A percentile compares a stretch with the other conserved stretches of the same genome.
phyloP scores from a whole-genome alignment of 2,888 invertebrate genomes.

The Lamellibrachia satsuma region DNA sequence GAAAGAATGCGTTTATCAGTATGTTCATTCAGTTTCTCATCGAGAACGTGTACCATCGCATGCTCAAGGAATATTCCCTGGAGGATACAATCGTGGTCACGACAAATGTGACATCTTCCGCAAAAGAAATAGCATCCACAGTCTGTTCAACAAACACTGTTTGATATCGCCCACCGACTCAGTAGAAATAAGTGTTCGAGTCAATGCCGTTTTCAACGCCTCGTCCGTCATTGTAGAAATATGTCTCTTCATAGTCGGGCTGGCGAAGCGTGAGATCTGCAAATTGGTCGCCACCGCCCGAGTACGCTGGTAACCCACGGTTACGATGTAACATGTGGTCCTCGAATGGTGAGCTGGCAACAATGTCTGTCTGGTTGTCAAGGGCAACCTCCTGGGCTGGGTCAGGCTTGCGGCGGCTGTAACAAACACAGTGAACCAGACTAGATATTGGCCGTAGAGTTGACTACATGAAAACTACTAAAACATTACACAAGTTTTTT shows the following conservation, averaged over 20 bases:
- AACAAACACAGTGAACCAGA: not conserved
- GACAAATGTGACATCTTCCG: not conserved
- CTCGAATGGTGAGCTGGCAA: slow-evolving; percentile 26
- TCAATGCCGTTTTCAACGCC: slow-evolving; percentile 41
- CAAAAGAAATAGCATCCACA: not conserved
- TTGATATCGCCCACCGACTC: not conserved
- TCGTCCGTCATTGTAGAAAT: slow-evolving; percentile 34
- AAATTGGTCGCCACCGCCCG: slow-evolving; percentile 24
- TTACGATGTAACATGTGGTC: slow-evolving; percentile 37
- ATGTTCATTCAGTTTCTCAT: not conserved
- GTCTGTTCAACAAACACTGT: not conserved
- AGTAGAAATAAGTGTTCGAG: slow-evolving; percentile 40
- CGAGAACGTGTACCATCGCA: not conserved
- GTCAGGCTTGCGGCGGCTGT: slow-evolving; percentile 20
- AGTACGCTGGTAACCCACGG: slow-evolving; percentile 32
- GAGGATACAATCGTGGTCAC: not conserved
- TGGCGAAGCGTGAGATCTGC: slow-evolving; percentile 21
- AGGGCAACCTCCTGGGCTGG: not conserved
- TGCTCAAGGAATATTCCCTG: not conserved
- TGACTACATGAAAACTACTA: not conserved
- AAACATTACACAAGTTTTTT: not conserved
- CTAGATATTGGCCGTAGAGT: not conserved
- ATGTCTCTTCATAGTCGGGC: slow-evolving; percentile 25
- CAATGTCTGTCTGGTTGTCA: slow-evolving; percentile 8
- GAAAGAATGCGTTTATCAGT: not conserved